Conservation (phyloP, 1,140 invertebrate species). For the Sycophaga agraensis region DNA sequence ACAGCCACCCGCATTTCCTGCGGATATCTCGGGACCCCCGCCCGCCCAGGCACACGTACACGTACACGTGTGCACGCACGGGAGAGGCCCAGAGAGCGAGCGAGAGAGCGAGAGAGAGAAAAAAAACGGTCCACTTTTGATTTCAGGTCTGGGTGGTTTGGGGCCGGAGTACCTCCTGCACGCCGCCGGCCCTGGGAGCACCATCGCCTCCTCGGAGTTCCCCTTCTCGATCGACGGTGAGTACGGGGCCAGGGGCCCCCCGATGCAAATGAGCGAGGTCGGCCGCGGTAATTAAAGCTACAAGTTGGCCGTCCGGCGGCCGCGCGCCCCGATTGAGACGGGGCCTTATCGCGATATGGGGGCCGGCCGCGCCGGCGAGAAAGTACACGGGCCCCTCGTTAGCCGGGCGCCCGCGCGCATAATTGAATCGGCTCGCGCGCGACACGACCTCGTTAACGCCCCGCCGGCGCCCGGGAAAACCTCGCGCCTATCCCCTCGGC, state of each 20-base stretch:
- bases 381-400: conserved; percentile 44
- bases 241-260: too few species aligned
- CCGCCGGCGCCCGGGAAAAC: too few species aligned
- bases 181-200: conserved; percentile 73
- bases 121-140: neutral
- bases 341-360: too few species aligned
- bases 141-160: conserved; percentile 69
- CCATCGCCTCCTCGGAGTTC: conserved; percentile 74
- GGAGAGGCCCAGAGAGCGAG: neutral
- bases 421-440: conserved; percentile 57
- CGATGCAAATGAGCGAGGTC: too few species aligned
- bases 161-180: conserved; percentile 75
- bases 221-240: conserved; percentile 80
- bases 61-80: too few species aligned
- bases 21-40: conserved; percentile 37
- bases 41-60: too few species aligned
- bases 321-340: conserved; percentile 27
- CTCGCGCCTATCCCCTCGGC: too few species aligned
- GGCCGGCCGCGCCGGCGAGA: conserved; percentile 36
- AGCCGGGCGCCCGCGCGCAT: conserved; percentile 46
- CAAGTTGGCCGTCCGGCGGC: too few species aligned
- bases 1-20: conserved; percentile 50
- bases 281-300: too few species aligned
- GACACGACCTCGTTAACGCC: conserved; percentile 60
- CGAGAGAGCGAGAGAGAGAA: neutral